Evolutionary conservation across 2,888 invertebrate species (phyloP).

Genomic region (Tyria jacobaeae): DNA sequence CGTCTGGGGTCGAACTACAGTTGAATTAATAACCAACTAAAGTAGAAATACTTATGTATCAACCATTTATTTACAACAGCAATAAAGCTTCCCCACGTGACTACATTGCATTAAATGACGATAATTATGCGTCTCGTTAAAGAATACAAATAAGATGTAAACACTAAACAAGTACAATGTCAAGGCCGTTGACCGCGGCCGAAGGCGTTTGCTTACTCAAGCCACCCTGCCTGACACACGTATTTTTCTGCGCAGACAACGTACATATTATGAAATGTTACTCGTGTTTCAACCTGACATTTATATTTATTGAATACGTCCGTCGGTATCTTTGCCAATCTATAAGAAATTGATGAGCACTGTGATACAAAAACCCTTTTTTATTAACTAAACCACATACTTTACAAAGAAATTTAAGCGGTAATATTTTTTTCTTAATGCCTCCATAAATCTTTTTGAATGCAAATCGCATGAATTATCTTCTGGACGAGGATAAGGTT

Average conservation of each 20-base stretch:
- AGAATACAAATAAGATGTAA: conserved; percentile 68
- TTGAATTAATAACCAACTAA: conserved; percentile 40
- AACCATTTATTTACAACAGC: conserved; percentile 46
- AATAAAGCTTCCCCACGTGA: conserved; percentile 57
- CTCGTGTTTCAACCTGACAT: conserved; percentile 33
- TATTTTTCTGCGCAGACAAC: conserved; percentile 42
- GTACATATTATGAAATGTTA: conserved; percentile 28
- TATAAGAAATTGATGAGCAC: conserved; percentile 23
- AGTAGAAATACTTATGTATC: conserved; percentile 39
- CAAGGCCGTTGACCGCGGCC: conserved; percentile 77
- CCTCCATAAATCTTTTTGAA: conserved; percentile 32
- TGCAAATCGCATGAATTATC: conserved; percentile 29
- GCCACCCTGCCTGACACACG: conserved; percentile 38
- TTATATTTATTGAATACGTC: conserved; percentile 26
- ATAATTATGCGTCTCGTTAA: conserved; percentile 58
- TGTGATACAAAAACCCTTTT: conserved; percentile 4
- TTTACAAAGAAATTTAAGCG: conserved; percentile 15
- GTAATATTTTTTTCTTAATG: conserved; percentile 24
- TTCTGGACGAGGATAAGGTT: conserved; percentile 30
- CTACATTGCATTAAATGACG: conserved; percentile 58
- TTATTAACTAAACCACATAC: conserved; percentile 5
- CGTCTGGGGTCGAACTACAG: conserved; percentile 39
- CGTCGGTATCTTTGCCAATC: conserved; percentile 19
- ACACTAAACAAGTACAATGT: conserved; percentile 74
- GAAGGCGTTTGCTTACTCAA: conserved; percentile 41